Evolutionary conservation across 30 jellyfish, hydroid and myxozoan genomes (phyloP).

Genomic region (Calvadosia cruxmelitensis): DNA sequence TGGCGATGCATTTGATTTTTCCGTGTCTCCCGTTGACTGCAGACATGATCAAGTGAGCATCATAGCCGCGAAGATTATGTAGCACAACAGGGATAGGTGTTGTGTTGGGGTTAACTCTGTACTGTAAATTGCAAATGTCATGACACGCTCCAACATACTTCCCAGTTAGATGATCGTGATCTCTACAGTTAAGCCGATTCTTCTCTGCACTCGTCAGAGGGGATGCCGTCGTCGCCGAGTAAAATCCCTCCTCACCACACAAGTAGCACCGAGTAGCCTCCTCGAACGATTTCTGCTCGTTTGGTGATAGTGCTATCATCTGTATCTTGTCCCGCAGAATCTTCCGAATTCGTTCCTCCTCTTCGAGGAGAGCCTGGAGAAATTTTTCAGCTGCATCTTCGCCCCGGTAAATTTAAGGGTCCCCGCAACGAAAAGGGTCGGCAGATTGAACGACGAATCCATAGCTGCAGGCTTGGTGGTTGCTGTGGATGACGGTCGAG

Average conservation of each 20-base stretch:
- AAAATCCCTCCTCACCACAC: no score
- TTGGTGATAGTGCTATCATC: neutral
- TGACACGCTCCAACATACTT: slow-evolving; percentile 46
- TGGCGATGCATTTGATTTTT: slow-evolving; percentile 9
- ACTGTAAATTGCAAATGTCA: slow-evolving; percentile 26
- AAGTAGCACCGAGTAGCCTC: slow-evolving; percentile 6
- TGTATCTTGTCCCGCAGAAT: neutral
- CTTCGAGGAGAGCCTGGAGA: neutral
- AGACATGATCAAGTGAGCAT: slow-evolving; percentile 26
- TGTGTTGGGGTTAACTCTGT: slow-evolving; percentile 7
- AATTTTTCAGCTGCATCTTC: slow-evolving; percentile 2
- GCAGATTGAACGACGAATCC: no score
- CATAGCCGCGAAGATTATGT: slow-evolving; percentile 47
- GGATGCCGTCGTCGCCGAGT: no score
- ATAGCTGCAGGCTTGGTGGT: no score
- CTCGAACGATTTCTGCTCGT: neutral
- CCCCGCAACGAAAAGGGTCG: slow-evolving; percentile 7
- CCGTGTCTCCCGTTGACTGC: slow-evolving; percentile 31
- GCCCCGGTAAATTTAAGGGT: slow-evolving; percentile 21
- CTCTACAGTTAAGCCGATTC: no score
- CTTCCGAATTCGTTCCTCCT: neutral
- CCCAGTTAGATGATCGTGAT: slow-evolving; percentile 42
- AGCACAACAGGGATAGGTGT: slow-evolving; percentile 33
- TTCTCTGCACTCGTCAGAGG: no score
- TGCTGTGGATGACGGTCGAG: no score